These are phyloP conservation scores for Mesoclemmys tuberculata DNA, from an alignment of 2,113 vertebrate species.

Conservation along the genomic window DNA sequence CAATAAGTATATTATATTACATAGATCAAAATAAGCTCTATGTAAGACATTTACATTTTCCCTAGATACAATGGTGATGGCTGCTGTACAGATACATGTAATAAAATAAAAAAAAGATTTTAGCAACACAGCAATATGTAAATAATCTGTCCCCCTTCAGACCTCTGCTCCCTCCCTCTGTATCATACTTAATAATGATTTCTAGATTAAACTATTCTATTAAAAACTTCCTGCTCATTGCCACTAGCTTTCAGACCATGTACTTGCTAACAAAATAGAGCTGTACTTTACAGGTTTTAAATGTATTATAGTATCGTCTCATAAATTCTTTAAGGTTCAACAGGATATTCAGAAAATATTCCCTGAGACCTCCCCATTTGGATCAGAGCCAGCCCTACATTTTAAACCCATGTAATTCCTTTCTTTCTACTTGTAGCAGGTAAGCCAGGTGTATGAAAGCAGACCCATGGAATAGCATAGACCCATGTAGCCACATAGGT, in stretches of 20 bases:
- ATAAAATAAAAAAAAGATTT: conserved; percentile 60
- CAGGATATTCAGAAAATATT: background rate
- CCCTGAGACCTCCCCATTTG: background rate
- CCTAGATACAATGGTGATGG: conserved; percentile 32
- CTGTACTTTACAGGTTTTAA: background rate
- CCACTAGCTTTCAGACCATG: conserved; percentile 4
- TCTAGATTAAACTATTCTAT: conserved; percentile 24
- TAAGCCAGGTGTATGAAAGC: background rate
- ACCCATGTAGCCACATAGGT: conserved; percentile 17
- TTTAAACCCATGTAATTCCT: background rate
- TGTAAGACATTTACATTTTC: conserved; percentile 51
- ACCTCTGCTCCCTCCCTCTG: background rate
- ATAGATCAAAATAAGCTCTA: conserved; percentile 69
- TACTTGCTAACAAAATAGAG: background rate
- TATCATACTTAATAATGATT: background rate
- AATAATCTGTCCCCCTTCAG: conserved; percentile 60
- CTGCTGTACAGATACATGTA: conserved; percentile 1
- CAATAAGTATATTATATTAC: conserved; percentile 67
- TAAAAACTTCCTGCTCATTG: conserved; percentile 12
- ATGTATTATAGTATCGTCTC: background rate
- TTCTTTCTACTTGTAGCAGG: background rate
- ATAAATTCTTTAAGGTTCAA: conserved; percentile 6
- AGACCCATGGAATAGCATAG: background rate
- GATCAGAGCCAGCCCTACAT: background rate
- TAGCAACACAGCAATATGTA: conserved; percentile 45